Evolutionary conservation across 35 echinoderm and acorn worm species (phyloP), one percentile per base, ranked within the genome.

Genomic region (Apostichopus japonicus): DNA sequence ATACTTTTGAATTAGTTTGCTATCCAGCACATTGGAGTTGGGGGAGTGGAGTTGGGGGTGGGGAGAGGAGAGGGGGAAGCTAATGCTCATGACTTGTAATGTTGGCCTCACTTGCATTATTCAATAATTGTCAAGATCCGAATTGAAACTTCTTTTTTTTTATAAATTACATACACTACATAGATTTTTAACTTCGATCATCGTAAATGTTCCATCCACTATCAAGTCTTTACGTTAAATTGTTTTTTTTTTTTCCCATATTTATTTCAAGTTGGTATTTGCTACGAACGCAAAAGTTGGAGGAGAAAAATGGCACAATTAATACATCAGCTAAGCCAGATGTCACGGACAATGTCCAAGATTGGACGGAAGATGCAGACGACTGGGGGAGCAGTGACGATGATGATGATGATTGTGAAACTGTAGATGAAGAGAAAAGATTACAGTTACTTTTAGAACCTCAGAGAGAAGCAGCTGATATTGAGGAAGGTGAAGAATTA

Each of bases 281-380:
- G 17, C 27, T 84, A 23, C 16, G 81, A 84, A 84, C 23, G 8
- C 81, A 84, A 16, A 84, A 84, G 81, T 51, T 84, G 6, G 81
- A 84, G 55, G 56, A 84, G 56, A 55, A 84, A 24, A 55, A 84
- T 5, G 10, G 53, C 21, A 21, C n/a, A 5, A 58, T 9, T 9
- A 0, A 24, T 59, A 23, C 81, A 15, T 7, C n/a, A 55, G 22
- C 56, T 9, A 56, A 15, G 53, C 8, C 7, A 4, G 24, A 57
- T 23, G 13, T 54, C 56, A 23, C 54, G 10, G 81, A 84, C 17
- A 57, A 57, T n/a, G 51, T 58, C 7, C 17, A 58, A 17, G 81
- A 84, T 84, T 84, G 81, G 81, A 23, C 54, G 23, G 81, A 84
- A 84, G 81, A 57, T 84, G 81, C 81, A 56, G 81, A 84, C 24